phyloP scores from a whole-genome alignment of 2,888 invertebrate species.

The Urechis unicinctus region DNA sequence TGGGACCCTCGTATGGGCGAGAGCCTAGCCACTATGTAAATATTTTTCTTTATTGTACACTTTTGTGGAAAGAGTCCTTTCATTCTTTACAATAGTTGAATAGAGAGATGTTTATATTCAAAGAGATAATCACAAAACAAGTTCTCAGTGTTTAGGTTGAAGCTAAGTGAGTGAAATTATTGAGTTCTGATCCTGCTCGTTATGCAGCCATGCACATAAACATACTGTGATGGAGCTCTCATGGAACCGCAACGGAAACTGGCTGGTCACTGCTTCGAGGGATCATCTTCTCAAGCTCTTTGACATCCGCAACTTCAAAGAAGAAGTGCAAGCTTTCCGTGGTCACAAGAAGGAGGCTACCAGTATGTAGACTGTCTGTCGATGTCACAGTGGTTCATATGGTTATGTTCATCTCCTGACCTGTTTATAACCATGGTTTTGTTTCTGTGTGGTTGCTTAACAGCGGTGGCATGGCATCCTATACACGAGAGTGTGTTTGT shows the following conservation, averaged over 20 bases:
- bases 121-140: background rate
- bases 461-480: slow-evolving; percentile 86
- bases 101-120: background rate
- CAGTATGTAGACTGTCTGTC: slow-evolving; percentile 32
- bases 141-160: background rate
- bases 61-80: too few relatives aligned
- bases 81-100: too few relatives aligned
- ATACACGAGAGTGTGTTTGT: slow-evolving; percentile 94
- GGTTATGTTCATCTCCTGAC: too few relatives aligned
- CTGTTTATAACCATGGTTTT: too few relatives aligned
- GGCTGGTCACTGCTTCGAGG: slow-evolving; percentile 95
- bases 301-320: slow-evolving; percentile 90
- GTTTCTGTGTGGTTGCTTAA: slow-evolving; percentile 9
- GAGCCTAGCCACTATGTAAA: slow-evolving; percentile 86
- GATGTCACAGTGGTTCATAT: background rate
- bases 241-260: slow-evolving; percentile 99
- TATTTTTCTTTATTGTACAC: slow-evolving; percentile 32
- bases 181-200: background rate
- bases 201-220: slow-evolving; percentile 89
- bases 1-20: slow-evolving; percentile 98
- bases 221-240: slow-evolving; percentile 98
- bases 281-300: slow-evolving; percentile 96
- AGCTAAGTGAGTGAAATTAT: too few relatives aligned
- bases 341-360: slow-evolving; percentile 97
- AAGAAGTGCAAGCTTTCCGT: slow-evolving; percentile 93